Evolutionary conservation across 2,113 vertebrate genomes (phyloP).

Genomic region (Dendrocopos noguchii): DNA sequence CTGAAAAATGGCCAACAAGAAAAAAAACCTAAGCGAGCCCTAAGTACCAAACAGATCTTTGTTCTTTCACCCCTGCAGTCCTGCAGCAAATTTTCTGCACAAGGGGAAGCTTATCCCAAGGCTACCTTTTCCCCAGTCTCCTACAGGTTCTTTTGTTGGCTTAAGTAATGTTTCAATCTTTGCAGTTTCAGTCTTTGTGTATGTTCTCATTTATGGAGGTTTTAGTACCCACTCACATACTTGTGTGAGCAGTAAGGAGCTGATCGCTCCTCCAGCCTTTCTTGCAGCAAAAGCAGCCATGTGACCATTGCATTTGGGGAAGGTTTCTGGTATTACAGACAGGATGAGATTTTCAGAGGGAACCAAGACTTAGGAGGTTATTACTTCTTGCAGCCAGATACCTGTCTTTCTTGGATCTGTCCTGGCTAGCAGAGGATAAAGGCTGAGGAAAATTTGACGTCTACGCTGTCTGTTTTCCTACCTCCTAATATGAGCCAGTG

Average conservation of each 20-base stretch:
- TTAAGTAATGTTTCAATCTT: background rate
- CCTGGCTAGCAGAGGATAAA: background rate
- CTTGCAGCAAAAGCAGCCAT: accelerated
- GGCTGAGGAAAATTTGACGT: background rate
- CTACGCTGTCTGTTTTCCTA: background rate
- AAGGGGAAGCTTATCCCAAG: background rate
- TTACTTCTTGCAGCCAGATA: background rate
- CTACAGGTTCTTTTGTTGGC: background rate
- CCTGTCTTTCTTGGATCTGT: background rate
- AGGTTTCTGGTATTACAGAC: accelerated
- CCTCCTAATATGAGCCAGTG: background rate
- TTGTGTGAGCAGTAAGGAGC: background rate
- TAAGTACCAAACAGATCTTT: background rate
- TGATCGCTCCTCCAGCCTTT: background rate
- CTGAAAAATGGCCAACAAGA: background rate
- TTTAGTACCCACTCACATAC: background rate
- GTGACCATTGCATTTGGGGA: background rate
- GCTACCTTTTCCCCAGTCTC: background rate
- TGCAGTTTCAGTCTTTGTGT: background rate
- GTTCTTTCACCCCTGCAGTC: background rate
- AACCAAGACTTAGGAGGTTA: background rate
- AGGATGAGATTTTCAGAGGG: background rate
- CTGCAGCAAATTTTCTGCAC: background rate
- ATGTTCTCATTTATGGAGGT: background rate
- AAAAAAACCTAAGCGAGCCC: background rate